Percentiles rank a stretch among this genome's conserved stretches.
These are phyloP conservation scores for Eupeodes latifasciatus DNA, from an alignment of 2,888 invertebrate genomes.

Conservation along the genomic window DNA sequence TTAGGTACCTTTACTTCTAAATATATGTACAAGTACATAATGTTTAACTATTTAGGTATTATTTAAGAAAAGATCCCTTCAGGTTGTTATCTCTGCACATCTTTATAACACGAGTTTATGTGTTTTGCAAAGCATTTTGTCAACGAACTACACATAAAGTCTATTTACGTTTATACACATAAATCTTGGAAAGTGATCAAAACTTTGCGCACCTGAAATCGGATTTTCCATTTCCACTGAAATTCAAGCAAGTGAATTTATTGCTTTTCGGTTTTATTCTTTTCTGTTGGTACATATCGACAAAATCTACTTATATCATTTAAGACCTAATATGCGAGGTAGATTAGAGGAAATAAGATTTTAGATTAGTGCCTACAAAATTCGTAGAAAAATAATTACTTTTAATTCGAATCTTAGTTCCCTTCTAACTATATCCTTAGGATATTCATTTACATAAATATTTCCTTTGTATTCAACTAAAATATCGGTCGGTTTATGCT, in stretches of 20 bases:
- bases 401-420: constrained; percentile 22
- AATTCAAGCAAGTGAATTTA: constrained; percentile 44
- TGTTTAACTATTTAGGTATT: constrained; percentile 14
- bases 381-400: constrained; percentile 38
- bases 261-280: constrained; percentile 22
- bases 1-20: constrained; percentile 42
- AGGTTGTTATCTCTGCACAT: constrained; percentile 64
- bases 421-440: constrained; percentile 19
- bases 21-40: not conserved
- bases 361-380: constrained; percentile 15
- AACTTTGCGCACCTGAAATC: constrained; percentile 56
- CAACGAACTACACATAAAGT: constrained; percentile 23
- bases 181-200: constrained; percentile 22
- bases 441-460: constrained; percentile 62
- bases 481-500: constrained; percentile 40
- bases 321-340: constrained; percentile 25
- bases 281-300: not conserved
- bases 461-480: not conserved
- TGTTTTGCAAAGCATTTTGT: constrained; percentile 48
- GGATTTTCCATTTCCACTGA: constrained; percentile 54
- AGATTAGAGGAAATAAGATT: constrained; percentile 24
- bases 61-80: constrained; percentile 46
- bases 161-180: not conserved
- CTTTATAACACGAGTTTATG: constrained; percentile 50
- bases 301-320: constrained; percentile 29